Evolutionary conservation across 2,888 invertebrate species (phyloP).

Genomic region (Cosmia pyralina): DNA sequence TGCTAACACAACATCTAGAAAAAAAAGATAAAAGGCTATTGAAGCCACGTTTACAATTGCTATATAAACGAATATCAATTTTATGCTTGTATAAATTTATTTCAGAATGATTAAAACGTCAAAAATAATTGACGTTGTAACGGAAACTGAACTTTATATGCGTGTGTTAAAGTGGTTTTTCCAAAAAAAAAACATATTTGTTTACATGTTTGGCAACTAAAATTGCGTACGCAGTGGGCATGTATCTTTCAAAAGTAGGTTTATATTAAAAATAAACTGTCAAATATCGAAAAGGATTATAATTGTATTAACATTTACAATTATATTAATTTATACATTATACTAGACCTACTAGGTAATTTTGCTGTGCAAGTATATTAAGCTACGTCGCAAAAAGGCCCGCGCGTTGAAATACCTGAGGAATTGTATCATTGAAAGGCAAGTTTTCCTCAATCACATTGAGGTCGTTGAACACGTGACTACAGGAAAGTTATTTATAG

Average conservation of each 20-base stretch:
- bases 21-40: no score
- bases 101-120: not conserved
- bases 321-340: not conserved
- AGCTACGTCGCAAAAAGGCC: not conserved
- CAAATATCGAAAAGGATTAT: not conserved
- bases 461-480: not conserved
- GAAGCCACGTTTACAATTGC: no score
- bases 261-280: not conserved
- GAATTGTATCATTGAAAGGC: not conserved
- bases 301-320: not conserved
- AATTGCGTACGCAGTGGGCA: not conserved
- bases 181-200: not conserved
- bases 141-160: not conserved
- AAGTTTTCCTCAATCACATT: slow-evolving; percentile 7
- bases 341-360: not conserved
- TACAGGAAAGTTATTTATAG: not conserved
- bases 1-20: not conserved
- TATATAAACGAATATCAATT: not conserved
- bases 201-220: not conserved
- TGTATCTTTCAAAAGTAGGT: not conserved
- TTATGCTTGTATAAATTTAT: not conserved
- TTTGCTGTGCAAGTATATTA: not conserved
- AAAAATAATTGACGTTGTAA: not conserved
- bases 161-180: not conserved
- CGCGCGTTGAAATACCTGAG: not conserved